Percentiles rank a stretch among this genome's conserved stretches.
These are phyloP conservation scores for Sarcophaga rosellei DNA, from an alignment of 2,888 invertebrate species.

Conservation along the genomic window DNA sequence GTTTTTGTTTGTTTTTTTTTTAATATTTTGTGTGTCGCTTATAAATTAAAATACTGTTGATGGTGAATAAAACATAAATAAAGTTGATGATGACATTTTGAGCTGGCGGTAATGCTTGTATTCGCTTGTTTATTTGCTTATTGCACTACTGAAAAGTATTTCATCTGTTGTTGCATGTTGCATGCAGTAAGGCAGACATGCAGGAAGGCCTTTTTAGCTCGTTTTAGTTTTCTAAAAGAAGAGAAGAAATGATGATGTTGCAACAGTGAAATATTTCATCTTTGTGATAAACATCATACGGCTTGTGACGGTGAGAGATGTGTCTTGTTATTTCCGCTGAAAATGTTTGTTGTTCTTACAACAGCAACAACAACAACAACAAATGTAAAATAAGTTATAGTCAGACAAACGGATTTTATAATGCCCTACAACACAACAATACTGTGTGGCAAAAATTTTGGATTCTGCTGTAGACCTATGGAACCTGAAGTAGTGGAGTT, in stretches of 20 bases:
- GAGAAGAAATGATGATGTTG: conserved; percentile 69
- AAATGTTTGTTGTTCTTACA: conserved; percentile 59
- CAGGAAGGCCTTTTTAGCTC: background rate
- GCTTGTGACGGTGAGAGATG: conserved; percentile 34
- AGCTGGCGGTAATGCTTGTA: conserved; percentile 38
- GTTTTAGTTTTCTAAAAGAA: conserved; percentile 4
- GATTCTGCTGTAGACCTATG: too few species aligned
- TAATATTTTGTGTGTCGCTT: background rate
- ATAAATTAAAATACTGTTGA: conserved; percentile 52
- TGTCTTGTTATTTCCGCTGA: conserved; percentile 76
- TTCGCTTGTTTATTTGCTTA: conserved; percentile 7
- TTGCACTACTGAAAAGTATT: conserved; percentile 54
- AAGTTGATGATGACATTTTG: conserved; percentile 67
- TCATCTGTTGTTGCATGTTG: conserved; percentile 33
- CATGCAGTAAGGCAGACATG: background rate
- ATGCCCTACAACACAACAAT: too few species aligned
- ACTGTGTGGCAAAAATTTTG: too few species aligned
- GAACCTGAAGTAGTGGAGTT: too few species aligned
- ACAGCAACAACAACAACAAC: conserved; percentile 29
- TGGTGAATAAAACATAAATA: conserved; percentile 56
- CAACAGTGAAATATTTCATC: conserved; percentile 79
- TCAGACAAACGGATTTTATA: too few species aligned
- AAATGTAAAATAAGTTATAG: background rate
- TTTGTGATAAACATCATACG: conserved; percentile 75
- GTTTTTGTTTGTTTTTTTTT: background rate